These are phyloP conservation scores for Apotomis betuletana DNA, from an alignment of 2,888 invertebrate genomes.

Conservation along the genomic window DNA sequence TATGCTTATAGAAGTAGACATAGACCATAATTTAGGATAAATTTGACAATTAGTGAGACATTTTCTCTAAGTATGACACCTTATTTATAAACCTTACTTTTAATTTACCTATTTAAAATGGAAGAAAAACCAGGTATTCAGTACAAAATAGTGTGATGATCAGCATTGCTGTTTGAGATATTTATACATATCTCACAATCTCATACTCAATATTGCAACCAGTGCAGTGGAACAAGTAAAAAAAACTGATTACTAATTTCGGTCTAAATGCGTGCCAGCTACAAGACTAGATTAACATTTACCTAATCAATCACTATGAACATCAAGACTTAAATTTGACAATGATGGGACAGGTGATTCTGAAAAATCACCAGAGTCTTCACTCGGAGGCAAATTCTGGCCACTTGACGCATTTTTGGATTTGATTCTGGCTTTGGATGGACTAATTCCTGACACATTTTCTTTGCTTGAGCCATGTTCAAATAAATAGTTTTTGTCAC, in stretches of 20 bases:
- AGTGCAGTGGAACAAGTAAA: background rate
- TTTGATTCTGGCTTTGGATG: conserved; percentile 35
- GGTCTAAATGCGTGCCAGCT: background rate
- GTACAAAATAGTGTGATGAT: background rate
- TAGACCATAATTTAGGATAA: background rate
- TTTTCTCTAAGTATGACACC: background rate
- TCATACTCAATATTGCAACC: background rate
- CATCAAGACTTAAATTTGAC: conserved; percentile 76
- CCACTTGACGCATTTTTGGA: conserved; percentile 47
- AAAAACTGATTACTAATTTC: background rate
- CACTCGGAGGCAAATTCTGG: conserved; percentile 59
- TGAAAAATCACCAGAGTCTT: conserved; percentile 74
- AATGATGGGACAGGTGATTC: conserved; percentile 75
- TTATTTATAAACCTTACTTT: background rate
- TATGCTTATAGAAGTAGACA: too few species aligned
- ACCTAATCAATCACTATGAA: conserved; percentile 76
- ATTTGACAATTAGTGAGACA: background rate
- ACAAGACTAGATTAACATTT: conserved; percentile 5
- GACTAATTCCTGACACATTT: conserved; percentile 41
- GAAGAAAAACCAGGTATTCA: conserved; percentile 2
- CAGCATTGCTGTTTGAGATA: background rate
- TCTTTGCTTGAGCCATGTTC: conserved; percentile 52
- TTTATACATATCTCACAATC: conserved; percentile 1
- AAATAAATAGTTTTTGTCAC: conserved; percentile 66
- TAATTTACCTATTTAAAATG: conserved; percentile 6